Percentiles rank a stretch among this genome's conserved stretches.
Conservation (phyloP, 2,888 invertebrate genomes). For the Ornithoptera alexandrae region DNA sequence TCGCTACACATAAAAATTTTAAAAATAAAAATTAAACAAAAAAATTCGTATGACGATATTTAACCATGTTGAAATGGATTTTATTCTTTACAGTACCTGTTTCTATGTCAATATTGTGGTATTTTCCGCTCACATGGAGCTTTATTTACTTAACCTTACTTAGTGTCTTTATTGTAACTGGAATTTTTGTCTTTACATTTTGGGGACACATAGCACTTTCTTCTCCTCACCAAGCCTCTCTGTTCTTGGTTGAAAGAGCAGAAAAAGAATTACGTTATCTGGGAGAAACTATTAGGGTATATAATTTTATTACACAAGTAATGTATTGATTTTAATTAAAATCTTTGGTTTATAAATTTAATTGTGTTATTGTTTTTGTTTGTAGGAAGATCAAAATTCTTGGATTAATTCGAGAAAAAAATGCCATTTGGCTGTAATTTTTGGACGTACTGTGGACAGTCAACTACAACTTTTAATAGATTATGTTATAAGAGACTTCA, state of each 20-base stretch:
- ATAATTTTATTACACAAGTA: constrained; percentile 20
- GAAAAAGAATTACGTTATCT: constrained; percentile 82
- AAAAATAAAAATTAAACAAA: not conserved
- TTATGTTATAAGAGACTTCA: constrained; percentile 88
- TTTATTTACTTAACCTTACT: constrained; percentile 54
- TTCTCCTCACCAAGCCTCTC: constrained; percentile 82
- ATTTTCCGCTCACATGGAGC: constrained; percentile 58
- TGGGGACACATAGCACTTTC: constrained; percentile 84
- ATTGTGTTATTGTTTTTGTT: not conserved
- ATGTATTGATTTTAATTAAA: not conserved
- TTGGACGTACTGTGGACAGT: constrained; percentile 90
- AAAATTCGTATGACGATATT: constrained; percentile 29
- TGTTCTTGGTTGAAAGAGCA: constrained; percentile 79
- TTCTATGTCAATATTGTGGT: constrained; percentile 55
- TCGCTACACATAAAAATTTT: not conserved
- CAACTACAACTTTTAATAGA: constrained; percentile 91
- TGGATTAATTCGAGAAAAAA: constrained; percentile 64
- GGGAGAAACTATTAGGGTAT: constrained; percentile 82
- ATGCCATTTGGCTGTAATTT: constrained; percentile 86
- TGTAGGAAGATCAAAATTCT: constrained; percentile 66
- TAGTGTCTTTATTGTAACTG: constrained; percentile 50
- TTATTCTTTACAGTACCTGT: constrained; percentile 49
- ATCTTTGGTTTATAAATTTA: constrained; percentile 7
- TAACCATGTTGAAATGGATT: constrained; percentile 59
- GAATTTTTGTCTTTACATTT: constrained; percentile 65